Conservation (phyloP, 2,797 vertebrate genomes). For the Taenioides sp. region DNA sequence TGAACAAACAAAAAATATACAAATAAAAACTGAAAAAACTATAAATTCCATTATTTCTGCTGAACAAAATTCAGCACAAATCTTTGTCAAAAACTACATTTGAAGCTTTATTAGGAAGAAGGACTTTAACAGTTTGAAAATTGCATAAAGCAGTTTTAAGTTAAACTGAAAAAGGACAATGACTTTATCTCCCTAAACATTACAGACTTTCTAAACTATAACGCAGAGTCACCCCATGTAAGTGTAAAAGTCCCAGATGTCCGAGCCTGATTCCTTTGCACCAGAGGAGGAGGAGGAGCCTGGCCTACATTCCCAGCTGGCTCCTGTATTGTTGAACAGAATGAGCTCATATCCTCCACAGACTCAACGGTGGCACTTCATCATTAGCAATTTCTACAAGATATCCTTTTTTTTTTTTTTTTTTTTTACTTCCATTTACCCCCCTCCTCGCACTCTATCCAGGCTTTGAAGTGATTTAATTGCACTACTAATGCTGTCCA, state of each 20-base stretch:
- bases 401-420: constrained; percentile 14
- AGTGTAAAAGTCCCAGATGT: constrained; percentile 21
- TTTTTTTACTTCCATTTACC: not conserved
- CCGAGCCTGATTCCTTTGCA: constrained; percentile 34
- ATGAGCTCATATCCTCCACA: constrained; percentile 64
- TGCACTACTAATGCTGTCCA: constrained; percentile 49
- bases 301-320: constrained; percentile 56
- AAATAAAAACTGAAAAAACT: too few species aligned
- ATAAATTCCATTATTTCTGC: too few species aligned
- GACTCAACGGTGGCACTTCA: constrained; percentile 45
- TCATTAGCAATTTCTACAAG: constrained; percentile 44
- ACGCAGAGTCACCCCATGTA: constrained; percentile 18
- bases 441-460: constrained; percentile 31
- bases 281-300: constrained; percentile 38
- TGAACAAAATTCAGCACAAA: too few species aligned
- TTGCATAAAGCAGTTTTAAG: not conserved
- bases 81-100: too few species aligned
- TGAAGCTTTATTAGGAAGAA: too few species aligned
- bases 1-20: too few species aligned
- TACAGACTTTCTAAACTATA: constrained; percentile 2
- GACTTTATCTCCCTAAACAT: not conserved
- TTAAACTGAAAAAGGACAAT: constrained; percentile 11
- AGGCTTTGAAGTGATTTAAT: constrained; percentile 63
- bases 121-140: too few species aligned
- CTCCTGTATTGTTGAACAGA: constrained; percentile 56